Base-by-base conservation (phyloP, 2,797 vertebrate species). In the Rhynchotus rufescens region DNA sequence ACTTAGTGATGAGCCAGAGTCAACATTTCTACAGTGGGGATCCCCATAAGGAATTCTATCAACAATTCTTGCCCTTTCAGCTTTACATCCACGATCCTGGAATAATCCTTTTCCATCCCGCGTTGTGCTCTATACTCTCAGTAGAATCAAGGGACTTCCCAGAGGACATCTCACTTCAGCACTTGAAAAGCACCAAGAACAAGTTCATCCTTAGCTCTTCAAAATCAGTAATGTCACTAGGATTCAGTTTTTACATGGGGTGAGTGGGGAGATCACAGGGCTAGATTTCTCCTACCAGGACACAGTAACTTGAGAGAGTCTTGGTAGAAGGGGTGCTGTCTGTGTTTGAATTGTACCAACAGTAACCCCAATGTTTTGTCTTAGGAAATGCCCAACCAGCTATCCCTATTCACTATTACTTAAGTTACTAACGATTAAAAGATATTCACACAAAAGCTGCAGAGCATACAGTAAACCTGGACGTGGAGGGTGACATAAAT, bases 11-110 rank as follows among this genome's bases (percentile, higher is more conserved):
- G 4, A 86, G 67, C 60, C 86, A 95, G 72, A 93, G 60, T 89
- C 93, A 90, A 93, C 75, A 91, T 56, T 95, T 85, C 76, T 42
- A 65, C 61, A 40, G 80, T 10, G 73, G 80, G 87, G 73, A 90
- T 96, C 62, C 84, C 62, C 89, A 7, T 44, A 81, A 83, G 75
- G 75, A 76, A 34, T 71, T 73, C 49, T 52, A 0, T 38, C 73
- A 90, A 75, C 51, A 76, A 38, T 26, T 83, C 60, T 78, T 69
- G 64, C 62, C 91, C 84, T 90, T 61, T 80, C 26, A 5, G 51
- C 47, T 94, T 78, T 13, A 3, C 11, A 44, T 78, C 57, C 14
- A 1, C 74, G 47, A 49, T n/a, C 4, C 65, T 47, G 72, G 59
- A 69, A 88, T 36, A 90, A 85, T 23, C 19, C 23, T 25, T 67